These are phyloP conservation scores for Porites rus DNA, from an alignment of 92 coral and sea anemone genomes.

Conservation along the genomic window DNA sequence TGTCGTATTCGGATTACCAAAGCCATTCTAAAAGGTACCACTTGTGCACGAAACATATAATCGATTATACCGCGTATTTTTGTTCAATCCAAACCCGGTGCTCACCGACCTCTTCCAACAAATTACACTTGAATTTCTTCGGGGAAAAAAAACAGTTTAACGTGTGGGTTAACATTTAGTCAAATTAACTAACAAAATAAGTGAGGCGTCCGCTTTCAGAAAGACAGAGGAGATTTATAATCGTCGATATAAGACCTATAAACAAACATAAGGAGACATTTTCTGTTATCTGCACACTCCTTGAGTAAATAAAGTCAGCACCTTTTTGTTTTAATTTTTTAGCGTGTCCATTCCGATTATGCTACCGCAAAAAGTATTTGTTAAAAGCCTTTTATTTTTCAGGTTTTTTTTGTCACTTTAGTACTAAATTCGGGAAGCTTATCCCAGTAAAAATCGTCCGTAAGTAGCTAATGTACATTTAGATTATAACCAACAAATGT, in stretches of 20 bases:
- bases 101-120: no score
- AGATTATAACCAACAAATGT: neutral
- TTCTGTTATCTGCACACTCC: conserved; percentile 15
- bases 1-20: conserved; percentile 23
- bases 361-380: neutral
- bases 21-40: neutral
- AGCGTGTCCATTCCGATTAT: neutral
- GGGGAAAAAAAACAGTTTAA: no score
- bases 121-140: no score
- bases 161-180: neutral
- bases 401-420: neutral
- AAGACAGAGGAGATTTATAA: conserved; percentile 1
- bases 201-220: neutral
- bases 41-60: neutral
- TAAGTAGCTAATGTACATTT: no score
- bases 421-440: no score
- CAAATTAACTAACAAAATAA: neutral
- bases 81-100: neutral
- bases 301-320: neutral
- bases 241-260: conserved; percentile 9
- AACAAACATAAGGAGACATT: conserved; percentile 35
- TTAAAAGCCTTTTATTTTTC: neutral
- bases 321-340: conserved; percentile 9
- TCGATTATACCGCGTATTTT: neutral
- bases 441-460: neutral